Evolutionary conservation across 2,113 vertebrate species (phyloP).

Genomic region (Podarcis cretensis): DNA sequence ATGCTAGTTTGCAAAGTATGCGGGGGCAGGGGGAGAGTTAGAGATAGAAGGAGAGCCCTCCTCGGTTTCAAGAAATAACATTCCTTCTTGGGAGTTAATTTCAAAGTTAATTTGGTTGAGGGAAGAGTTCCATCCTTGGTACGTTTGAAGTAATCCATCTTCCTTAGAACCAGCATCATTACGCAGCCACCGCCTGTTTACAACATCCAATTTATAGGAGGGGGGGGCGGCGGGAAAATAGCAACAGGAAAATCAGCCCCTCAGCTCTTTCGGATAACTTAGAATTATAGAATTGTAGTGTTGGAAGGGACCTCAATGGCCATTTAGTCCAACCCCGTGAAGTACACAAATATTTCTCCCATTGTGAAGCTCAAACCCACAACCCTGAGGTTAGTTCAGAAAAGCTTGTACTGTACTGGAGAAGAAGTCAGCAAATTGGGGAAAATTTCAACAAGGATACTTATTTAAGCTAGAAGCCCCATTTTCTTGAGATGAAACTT

Average conservation of each 20-base stretch:
- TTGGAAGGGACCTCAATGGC: too few species aligned
- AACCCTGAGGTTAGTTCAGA: not conserved
- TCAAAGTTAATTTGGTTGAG: constrained; percentile 37
- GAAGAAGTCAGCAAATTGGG: constrained; percentile 57
- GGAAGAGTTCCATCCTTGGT: not conserved
- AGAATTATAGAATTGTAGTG: not conserved
- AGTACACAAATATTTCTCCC: too few species aligned
- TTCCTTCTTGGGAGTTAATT: constrained; percentile 31
- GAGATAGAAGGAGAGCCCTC: not conserved
- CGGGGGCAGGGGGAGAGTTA: not conserved
- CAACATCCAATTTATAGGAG: constrained; percentile 47
- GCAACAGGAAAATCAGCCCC: constrained; percentile 55
- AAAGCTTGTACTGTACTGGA: constrained; percentile 46
- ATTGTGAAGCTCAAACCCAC: too few species aligned
- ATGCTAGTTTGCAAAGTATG: constrained; percentile 29
- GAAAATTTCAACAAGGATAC: constrained; percentile 48
- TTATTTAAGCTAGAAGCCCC: constrained; percentile 50
- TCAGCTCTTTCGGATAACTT: constrained; percentile 43
- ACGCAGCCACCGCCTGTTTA: constrained; percentile 42
- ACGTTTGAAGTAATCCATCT: not conserved
- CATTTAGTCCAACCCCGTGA: too few species aligned
- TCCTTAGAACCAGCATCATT: constrained; percentile 11
- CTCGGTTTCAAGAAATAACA: constrained; percentile 42
- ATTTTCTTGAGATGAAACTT: constrained; percentile 29
- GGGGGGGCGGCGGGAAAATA: not conserved